Base-by-base conservation (phyloP, 2,797 vertebrate genomes). In the Myiothlypis coronata region DNA sequence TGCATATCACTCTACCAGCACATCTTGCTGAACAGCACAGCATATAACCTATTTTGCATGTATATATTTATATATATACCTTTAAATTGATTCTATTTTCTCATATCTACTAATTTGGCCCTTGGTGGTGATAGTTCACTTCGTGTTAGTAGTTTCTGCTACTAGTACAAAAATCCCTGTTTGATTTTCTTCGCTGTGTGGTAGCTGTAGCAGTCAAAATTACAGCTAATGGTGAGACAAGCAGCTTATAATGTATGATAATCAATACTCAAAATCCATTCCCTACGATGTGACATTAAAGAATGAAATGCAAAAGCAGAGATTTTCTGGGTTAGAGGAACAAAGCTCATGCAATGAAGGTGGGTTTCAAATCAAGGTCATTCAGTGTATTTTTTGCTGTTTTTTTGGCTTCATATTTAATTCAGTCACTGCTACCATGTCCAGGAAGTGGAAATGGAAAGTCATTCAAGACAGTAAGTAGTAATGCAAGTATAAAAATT, bases 291-390 rank as follows among this genome's bases (percentile, higher is more conserved):
- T 87, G 93, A 95, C 72, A 97, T 84, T 93, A 96, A 96, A 79
- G 67, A 95, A 17, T 84, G 61, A 88, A 94, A 50, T 76, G 78
- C 93, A 94, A 94, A 92, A 28, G 74, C 55, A 32, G 23, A 76
- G 46, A 67, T 91, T 93, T 96, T 95, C 95, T 96, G 90, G 96
- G 96, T 96, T 96, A 94, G 95, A 97, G 95, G 96, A 97, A 95
- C 96, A 98, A 98, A 98, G 96, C 93, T 97, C 97, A 96, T 97
- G 96, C 96, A 97, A 96, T 97, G 92, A 95, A 97, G 96, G 96
- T 97, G 89, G 61, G 97, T 98, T 98, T 97, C 92, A 96, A 96
- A 97, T 98, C 97, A 98, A 98, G 98, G 98, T 98, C 97, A 94
- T 97, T 96, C 79, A 77, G 94, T n/a, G 81, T 55, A 90, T 16